Conservation (phyloP, 30 jellyfish, hydroid and myxozoan genomes). For the Pelagia noctiluca region DNA sequence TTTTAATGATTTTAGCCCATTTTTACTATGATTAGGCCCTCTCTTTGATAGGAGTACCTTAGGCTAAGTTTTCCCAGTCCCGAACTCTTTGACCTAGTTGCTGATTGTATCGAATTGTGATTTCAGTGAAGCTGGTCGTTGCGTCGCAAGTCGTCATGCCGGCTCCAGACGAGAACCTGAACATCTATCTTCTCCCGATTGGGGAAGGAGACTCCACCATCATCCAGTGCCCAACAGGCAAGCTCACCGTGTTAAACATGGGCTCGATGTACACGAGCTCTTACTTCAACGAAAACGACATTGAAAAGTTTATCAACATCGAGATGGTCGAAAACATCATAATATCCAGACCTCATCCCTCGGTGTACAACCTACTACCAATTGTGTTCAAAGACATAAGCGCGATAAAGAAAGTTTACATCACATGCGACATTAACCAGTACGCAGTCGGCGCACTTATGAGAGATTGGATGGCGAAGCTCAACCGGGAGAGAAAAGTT, state of each 20-base stretch:
- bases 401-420: constrained; percentile 24
- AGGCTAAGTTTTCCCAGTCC: too few relatives aligned
- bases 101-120: background rate
- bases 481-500: constrained; percentile 25
- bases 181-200: constrained; percentile 71
- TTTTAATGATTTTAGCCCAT: too few relatives aligned
- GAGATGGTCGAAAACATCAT: constrained; percentile 50
- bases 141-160: constrained; percentile 19
- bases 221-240: constrained; percentile 72
- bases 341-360: constrained; percentile 75
- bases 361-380: constrained; percentile 58
- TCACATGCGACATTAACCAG: constrained; percentile 30
- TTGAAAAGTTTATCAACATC: constrained; percentile 38
- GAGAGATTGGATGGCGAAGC: constrained; percentile 53
- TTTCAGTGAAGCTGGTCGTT: constrained; percentile 13
- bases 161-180: constrained; percentile 61
- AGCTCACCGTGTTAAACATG: constrained; percentile 36
- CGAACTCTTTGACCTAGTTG: too few relatives aligned
- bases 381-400: constrained; percentile 37
- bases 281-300: constrained; percentile 69
- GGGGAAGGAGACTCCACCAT: constrained; percentile 80
- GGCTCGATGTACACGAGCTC: constrained; percentile 57
- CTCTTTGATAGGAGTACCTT: too few relatives aligned
- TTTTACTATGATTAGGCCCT: too few relatives aligned
- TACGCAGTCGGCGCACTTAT: constrained; percentile 26